phyloP scores from a whole-genome alignment of 2,113 vertebrate genomes.

The Toxotes jaculatrix region DNA sequence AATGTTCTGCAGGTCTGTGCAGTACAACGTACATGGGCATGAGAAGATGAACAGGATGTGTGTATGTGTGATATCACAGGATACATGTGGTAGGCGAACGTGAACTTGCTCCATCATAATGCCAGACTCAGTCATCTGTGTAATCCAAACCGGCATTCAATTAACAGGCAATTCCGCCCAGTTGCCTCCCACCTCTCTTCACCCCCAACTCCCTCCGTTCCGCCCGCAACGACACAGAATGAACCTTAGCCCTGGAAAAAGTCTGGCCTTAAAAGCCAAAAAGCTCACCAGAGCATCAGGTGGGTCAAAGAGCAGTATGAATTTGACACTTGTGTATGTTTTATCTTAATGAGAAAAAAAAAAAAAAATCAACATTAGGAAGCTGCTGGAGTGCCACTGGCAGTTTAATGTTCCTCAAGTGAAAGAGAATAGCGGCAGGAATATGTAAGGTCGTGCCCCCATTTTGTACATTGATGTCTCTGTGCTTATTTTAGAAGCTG shows the following conservation, averaged over 20 bases:
- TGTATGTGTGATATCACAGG: conserved; percentile 10
- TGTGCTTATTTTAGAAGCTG: conserved; percentile 21
- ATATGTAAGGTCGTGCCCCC: neutral
- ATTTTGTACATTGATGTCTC: conserved; percentile 39
- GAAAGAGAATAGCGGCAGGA: neutral
- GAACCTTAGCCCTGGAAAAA: conserved; percentile 15
- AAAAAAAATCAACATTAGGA: neutral
- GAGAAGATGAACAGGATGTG: neutral
- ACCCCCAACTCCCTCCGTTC: neutral
- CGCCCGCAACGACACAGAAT: neutral
- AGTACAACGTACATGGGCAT: neutral
- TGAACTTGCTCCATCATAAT: conserved; percentile 33
- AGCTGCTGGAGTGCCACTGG: neutral
- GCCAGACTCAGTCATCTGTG: conserved; percentile 66
- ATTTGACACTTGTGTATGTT: neutral
- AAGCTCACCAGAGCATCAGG: neutral
- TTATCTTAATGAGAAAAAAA: neutral
- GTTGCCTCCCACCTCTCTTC: conserved; percentile 30
- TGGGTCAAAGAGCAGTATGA: neutral
- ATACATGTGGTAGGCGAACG: conserved; percentile 9
- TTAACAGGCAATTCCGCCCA: conserved; percentile 71
- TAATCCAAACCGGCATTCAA: conserved; percentile 79
- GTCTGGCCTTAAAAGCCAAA: neutral
- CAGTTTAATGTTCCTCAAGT: neutral
- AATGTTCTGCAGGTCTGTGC: neutral